These are phyloP conservation scores for Pseudocheirus occidentalis DNA, from an alignment of 2,797 vertebrate species.

Conservation along the genomic window DNA sequence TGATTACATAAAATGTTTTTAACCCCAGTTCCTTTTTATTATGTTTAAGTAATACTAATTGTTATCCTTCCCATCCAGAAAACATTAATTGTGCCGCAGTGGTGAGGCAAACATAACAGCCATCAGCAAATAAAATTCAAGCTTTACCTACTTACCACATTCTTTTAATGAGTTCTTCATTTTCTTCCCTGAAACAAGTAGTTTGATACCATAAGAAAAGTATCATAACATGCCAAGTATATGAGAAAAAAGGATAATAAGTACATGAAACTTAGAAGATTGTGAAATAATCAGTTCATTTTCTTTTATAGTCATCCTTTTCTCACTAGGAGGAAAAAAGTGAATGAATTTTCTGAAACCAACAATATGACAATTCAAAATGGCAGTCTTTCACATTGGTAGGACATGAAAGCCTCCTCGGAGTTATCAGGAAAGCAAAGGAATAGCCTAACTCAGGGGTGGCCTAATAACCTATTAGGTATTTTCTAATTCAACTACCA, in stretches of 20 bases:
- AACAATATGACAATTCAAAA: conserved; percentile 23
- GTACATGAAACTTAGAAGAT: not conserved
- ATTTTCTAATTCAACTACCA: not conserved
- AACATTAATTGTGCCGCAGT: not conserved
- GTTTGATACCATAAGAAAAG: not conserved
- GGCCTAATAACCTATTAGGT: not conserved
- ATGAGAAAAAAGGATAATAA: not conserved
- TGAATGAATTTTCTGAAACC: not conserved
- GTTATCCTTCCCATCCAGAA: not conserved
- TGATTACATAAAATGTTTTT: not conserved
- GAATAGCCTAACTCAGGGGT: not conserved
- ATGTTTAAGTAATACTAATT: not conserved
- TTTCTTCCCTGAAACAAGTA: not conserved
- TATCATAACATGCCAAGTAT: not conserved
- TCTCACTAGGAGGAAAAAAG: conserved; percentile 19
- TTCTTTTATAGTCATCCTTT: conserved; percentile 11
- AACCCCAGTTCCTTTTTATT: not conserved
- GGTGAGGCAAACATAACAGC: not conserved
- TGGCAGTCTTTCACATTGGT: not conserved
- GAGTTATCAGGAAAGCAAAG: not conserved
- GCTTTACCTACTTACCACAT: not conserved
- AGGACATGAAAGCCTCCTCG: not conserved
- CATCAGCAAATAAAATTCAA: not conserved
- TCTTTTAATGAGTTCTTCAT: conserved; percentile 26
- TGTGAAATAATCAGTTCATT: not conserved